Evolutionary conservation across 2,113 vertebrate genomes (phyloP).

Genomic region (Ceyx margarethae): DNA sequence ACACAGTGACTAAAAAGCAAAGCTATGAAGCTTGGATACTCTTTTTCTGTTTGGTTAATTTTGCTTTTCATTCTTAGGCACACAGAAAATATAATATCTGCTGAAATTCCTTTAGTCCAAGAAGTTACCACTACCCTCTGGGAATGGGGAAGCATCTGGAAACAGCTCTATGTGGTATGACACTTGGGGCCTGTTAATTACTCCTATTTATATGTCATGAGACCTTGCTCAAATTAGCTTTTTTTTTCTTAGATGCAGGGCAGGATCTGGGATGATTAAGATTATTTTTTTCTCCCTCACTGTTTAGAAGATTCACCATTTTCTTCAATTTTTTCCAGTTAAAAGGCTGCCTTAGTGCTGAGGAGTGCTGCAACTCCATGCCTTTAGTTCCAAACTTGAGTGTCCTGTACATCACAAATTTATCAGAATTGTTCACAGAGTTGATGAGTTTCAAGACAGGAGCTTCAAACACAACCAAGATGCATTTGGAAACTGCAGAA

Average conservation of each 20-base stretch:
- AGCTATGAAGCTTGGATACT: neutral
- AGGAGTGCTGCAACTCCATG: neutral
- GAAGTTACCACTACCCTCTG: slow-evolving; percentile 94
- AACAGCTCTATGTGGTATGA: slow-evolving; percentile 93
- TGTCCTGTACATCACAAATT: neutral
- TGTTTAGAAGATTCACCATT: neutral
- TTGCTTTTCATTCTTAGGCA: slow-evolving; percentile 71
- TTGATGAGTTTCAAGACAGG: neutral
- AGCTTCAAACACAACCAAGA: neutral
- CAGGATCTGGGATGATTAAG: neutral
- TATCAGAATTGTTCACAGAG: neutral
- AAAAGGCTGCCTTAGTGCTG: neutral
- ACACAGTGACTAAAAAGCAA: neutral
- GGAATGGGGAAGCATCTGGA: slow-evolving; percentile 98
- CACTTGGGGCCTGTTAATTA: neutral
- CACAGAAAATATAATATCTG: slow-evolving; percentile 78
- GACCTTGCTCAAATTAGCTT: neutral
- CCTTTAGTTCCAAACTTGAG: neutral
- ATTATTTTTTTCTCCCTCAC: neutral
- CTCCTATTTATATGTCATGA: neutral
- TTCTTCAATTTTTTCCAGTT: neutral
- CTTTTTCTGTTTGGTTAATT: neutral
- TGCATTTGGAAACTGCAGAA: neutral
- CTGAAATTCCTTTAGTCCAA: slow-evolving; percentile 93
- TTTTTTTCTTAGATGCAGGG: neutral